Conservation (phyloP, 1,140 invertebrate genomes). For the Bilobella aurantiaca region DNA sequence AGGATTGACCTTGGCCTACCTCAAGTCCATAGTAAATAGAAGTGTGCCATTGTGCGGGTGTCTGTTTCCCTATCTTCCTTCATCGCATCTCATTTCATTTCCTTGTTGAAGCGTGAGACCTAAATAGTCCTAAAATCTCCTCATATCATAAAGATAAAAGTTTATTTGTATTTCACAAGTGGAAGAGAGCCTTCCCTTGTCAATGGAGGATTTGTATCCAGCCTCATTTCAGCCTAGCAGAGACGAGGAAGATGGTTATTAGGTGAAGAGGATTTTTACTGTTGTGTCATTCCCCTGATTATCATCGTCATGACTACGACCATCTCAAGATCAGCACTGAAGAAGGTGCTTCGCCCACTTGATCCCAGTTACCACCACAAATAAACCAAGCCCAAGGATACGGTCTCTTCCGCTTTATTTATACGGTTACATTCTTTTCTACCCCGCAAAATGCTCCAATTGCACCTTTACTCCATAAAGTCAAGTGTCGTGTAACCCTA, state of each 20-base stretch:
- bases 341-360: background rate
- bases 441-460: background rate
- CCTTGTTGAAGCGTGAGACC: background rate
- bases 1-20: background rate
- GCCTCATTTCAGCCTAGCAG: background rate
- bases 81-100: background rate
- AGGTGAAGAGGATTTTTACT: constrained; percentile 9
- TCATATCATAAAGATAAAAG: constrained; percentile 33
- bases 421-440: background rate
- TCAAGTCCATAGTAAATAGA: background rate
- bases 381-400: background rate
- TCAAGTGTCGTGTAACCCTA: background rate
- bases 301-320: constrained; percentile 5
- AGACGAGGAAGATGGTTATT: background rate
- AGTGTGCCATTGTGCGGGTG: background rate
- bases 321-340: constrained; percentile 1
- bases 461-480: background rate
- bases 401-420: constrained; percentile 3
- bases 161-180: constrained; percentile 34
- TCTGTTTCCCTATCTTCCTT: background rate
- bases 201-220: background rate
- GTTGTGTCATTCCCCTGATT: constrained; percentile 6
- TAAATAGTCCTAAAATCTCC: constrained; percentile 13
- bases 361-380: background rate
- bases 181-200: constrained; percentile 5